Evolutionary conservation across 2,888 invertebrate species (phyloP).

Genomic region (Seladonia tumulorum): DNA sequence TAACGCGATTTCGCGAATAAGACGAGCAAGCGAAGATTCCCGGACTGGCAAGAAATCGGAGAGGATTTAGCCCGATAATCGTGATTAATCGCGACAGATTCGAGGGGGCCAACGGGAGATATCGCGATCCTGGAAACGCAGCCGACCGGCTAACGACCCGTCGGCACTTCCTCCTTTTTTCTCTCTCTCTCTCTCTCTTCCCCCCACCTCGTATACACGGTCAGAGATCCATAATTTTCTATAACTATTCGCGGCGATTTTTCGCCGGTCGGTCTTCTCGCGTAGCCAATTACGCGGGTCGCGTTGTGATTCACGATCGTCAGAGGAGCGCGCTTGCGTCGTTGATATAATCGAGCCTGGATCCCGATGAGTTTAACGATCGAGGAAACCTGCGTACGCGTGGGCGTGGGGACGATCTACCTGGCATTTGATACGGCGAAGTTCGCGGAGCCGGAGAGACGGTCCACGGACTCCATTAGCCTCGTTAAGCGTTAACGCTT

Average conservation of each 20-base stretch:
- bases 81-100: slow-evolving; percentile 58
- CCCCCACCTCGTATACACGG: background rate
- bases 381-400: slow-evolving; percentile 25
- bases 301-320: slow-evolving; percentile 63
- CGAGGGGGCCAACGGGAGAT: slow-evolving; percentile 38
- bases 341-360: slow-evolving; percentile 45
- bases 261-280: slow-evolving; percentile 2
- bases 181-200: background rate
- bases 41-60: slow-evolving; percentile 52
- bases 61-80: slow-evolving; percentile 56
- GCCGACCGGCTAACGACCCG: slow-evolving; percentile 45
- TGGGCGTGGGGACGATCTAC: slow-evolving; percentile 19
- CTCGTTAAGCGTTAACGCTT: slow-evolving; percentile 60
- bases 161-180: slow-evolving; percentile 7
- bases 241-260: slow-evolving; percentile 28
- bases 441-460: slow-evolving; percentile 52
- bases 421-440: slow-evolving; percentile 51
- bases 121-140: slow-evolving; percentile 49
- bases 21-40: background rate
- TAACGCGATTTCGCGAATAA: slow-evolving; percentile 38
- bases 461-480: slow-evolving; percentile 48
- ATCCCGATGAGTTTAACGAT: slow-evolving; percentile 63
- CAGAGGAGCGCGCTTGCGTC: background rate
- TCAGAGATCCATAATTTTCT: slow-evolving; percentile 37
- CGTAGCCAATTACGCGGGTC: slow-evolving; percentile 61